These are phyloP conservation scores for Desmophyllum pertusum DNA, from an alignment of 92 coral and sea anemone genomes.

Conservation along the genomic window DNA sequence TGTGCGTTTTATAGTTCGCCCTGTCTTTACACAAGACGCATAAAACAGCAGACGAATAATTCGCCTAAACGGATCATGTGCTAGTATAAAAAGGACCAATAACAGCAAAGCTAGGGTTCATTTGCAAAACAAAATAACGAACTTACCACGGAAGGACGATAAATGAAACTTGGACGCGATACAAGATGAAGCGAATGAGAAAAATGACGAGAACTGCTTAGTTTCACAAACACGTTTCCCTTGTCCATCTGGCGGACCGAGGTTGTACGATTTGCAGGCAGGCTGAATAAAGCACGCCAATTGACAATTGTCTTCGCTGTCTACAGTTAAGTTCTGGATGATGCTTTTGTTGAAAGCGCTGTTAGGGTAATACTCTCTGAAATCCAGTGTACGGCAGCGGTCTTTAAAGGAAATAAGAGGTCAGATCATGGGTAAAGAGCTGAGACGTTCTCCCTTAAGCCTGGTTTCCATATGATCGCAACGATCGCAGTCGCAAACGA, in stretches of 20 bases:
- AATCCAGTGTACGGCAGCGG: background rate
- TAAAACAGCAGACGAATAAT: too few species aligned
- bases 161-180: background rate
- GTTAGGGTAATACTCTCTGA: background rate
- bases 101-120: too few species aligned
- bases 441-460: too few species aligned
- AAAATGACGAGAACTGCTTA: background rate
- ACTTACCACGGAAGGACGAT: slow-evolving; percentile 9
- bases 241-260: background rate
- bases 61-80: too few species aligned
- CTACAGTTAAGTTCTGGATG: background rate
- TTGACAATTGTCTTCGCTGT: background rate
- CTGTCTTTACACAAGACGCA: too few species aligned
- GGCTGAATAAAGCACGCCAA: background rate
- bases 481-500: too few species aligned
- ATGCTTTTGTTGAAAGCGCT: background rate
- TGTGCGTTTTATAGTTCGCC: too few species aligned
- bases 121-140: background rate
- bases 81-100: too few species aligned
- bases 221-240: background rate
- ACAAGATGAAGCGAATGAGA: background rate
- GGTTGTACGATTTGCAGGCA: slow-evolving; percentile 14
- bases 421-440: too few species aligned
- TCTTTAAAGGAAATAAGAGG: background rate
- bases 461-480: too few species aligned